Percentiles rank a stretch among this genome's conserved stretches.
phyloP scores from a whole-genome alignment of 53 echinoderm and acorn worm genomes.

The Antedon mediterranea region DNA sequence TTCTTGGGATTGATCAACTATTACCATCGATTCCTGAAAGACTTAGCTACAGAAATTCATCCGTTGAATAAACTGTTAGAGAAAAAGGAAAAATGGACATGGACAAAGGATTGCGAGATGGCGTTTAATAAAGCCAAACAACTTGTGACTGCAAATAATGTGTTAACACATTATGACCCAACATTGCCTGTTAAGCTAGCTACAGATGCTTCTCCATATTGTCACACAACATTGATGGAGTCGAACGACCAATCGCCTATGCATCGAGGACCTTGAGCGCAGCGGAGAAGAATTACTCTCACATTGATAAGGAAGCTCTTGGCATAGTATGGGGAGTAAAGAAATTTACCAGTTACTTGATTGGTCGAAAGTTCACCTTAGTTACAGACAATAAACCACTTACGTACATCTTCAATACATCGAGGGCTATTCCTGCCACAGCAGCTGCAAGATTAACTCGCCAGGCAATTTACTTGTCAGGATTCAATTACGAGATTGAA shows the following conservation, averaged over 20 bases:
- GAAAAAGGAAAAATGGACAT: not conserved
- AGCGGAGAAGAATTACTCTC: not conserved
- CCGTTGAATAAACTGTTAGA: not conserved
- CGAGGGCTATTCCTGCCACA: not conserved
- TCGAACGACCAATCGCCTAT: not conserved
- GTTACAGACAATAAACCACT: not conserved
- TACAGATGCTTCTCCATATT: not conserved
- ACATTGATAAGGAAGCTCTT: not conserved
- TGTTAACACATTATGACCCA: not conserved
- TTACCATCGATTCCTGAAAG: not conserved
- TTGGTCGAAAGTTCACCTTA: not conserved
- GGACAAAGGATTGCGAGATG: not conserved
- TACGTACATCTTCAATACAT: not conserved
- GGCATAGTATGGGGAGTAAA: not conserved
- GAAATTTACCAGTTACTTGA: not conserved
- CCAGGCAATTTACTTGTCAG: not conserved
- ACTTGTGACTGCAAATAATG: not conserved
- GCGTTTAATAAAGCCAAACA: not conserved
- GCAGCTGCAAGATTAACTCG: not conserved
- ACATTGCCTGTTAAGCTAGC: not conserved
- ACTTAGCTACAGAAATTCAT: not conserved
- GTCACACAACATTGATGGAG: not conserved
- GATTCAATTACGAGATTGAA: not conserved
- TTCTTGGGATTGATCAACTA: constrained; percentile 3
- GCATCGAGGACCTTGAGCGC: not conserved